Conservation (phyloP, 2,888 invertebrate species). For the Heteropelma amictum region DNA sequence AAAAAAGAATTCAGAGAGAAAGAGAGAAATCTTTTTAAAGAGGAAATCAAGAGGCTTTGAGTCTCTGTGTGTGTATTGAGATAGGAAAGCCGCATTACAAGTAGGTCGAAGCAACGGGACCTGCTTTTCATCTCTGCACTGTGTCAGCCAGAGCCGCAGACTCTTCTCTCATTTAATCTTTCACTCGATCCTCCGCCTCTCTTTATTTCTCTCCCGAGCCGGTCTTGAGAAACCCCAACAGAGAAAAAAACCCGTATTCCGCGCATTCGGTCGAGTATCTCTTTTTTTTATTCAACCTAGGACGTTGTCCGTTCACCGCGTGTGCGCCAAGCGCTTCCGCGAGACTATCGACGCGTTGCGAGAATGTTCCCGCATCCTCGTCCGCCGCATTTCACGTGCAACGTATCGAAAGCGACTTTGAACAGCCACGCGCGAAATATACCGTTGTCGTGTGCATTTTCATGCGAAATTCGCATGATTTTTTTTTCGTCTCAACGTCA, state of each 20-base stretch:
- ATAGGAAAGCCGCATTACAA: slow-evolving; percentile 68
- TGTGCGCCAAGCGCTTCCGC: slow-evolving; percentile 41
- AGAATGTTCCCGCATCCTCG: neutral
- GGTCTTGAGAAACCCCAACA: slow-evolving; percentile 20
- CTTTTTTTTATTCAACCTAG: neutral
- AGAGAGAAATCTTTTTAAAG: neutral
- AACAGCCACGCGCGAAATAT: slow-evolving; percentile 4
- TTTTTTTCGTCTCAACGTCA: too few relatives aligned
- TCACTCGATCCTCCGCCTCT: neutral
- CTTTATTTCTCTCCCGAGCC: slow-evolving; percentile 3
- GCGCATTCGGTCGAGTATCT: neutral
- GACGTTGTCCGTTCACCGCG: slow-evolving; percentile 12
- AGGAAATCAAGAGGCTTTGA: slow-evolving; percentile 8
- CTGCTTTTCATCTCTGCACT: slow-evolving; percentile 71
- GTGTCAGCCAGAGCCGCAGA: slow-evolving; percentile 66
- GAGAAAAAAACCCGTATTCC: neutral
- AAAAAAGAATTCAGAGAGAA: neutral
- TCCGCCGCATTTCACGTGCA: slow-evolving; percentile 41
- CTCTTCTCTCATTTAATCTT: slow-evolving; percentile 31
- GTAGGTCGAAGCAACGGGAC: slow-evolving; percentile 76
- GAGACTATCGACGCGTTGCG: slow-evolving; percentile 48
- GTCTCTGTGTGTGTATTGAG: slow-evolving; percentile 34
- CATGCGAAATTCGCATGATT: too few relatives aligned
- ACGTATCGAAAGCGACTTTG: slow-evolving; percentile 51
- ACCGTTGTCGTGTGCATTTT: neutral